A percentile compares a stretch with the other conserved stretches of the same genome.
phyloP scores from a whole-genome alignment of 2,797 vertebrate species.

The Trematomus bernacchii region DNA sequence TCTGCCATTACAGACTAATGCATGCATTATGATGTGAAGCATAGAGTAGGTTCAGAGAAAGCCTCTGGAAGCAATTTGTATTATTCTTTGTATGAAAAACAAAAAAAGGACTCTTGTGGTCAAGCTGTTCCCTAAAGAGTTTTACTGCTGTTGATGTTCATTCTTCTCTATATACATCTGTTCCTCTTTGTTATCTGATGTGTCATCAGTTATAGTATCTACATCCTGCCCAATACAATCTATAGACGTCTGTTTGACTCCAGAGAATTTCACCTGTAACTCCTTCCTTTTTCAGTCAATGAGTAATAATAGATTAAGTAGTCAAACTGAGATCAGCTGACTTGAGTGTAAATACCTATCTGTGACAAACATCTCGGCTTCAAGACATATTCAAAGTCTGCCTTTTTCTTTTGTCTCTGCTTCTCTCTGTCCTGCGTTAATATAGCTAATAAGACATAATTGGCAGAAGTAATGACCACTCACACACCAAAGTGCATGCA shows the following conservation, averaged over 20 bases:
- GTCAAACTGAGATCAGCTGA: not conserved
- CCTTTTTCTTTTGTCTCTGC: not conserved
- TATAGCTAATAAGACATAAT: conserved; percentile 46
- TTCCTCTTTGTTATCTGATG: conserved; percentile 1
- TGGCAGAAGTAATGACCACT: conserved; percentile 44
- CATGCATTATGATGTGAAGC: no score
- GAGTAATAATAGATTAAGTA: not conserved
- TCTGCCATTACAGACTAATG: no score
- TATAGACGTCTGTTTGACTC: not conserved
- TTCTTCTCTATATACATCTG: not conserved
- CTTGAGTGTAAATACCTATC: not conserved
- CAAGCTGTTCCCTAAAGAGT: no score
- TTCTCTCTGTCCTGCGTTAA: conserved; percentile 48
- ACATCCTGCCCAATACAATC: not conserved
- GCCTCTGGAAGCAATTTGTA: no score
- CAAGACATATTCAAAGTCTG: no score
- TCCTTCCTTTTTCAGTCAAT: not conserved
- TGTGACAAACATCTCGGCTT: not conserved
- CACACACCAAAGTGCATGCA: conserved; percentile 33
- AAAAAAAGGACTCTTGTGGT: no score
- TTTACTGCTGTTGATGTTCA: no score
- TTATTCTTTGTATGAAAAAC: no score
- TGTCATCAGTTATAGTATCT: no score
- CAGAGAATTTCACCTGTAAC: not conserved
- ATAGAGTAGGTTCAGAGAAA: no score